Conservation (phyloP, 2,888 invertebrate species). For the Pollenia angustigena region DNA sequence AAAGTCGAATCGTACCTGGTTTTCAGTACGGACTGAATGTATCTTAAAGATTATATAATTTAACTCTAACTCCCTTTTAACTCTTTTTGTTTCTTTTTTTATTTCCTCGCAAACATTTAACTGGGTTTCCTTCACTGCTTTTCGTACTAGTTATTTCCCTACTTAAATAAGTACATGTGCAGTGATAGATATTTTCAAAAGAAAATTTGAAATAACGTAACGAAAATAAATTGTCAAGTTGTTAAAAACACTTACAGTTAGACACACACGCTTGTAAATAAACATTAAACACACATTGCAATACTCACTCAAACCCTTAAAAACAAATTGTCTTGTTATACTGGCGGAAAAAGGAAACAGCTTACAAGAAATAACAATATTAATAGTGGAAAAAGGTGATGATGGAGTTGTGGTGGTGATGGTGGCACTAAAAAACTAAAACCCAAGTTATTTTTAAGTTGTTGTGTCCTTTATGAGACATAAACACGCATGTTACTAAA, state of each 20-base stretch:
- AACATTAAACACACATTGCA: not conserved
- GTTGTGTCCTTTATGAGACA: slow-evolving; percentile 22
- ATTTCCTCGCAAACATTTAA: not conserved
- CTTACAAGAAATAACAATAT: slow-evolving; percentile 39
- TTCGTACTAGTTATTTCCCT: not conserved
- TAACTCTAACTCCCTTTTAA: too few relatives aligned
- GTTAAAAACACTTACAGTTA: slow-evolving; percentile 19
- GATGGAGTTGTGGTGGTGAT: not conserved
- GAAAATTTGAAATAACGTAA: slow-evolving; percentile 8
- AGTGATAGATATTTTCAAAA: not conserved
- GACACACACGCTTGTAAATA: not conserved
- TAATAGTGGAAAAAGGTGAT: not conserved
- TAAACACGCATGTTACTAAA: slow-evolving; percentile 11
- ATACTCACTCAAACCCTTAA: not conserved
- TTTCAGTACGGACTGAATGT: too few relatives aligned
- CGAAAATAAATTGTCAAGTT: slow-evolving; percentile 35
- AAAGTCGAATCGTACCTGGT: too few relatives aligned
- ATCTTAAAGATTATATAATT: too few relatives aligned
- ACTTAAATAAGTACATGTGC: not conserved
- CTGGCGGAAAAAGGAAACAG: slow-evolving; percentile 47
- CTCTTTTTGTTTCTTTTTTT: not conserved
- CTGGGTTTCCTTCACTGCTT: not conserved
- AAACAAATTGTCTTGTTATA: slow-evolving; percentile 33
- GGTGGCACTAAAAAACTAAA: slow-evolving; percentile 30
- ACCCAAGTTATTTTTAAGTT: slow-evolving; percentile 11